Percentiles rank a stretch among this genome's conserved stretches.
These are phyloP conservation scores for Syrrhaptes paradoxus DNA, from an alignment of 2,113 vertebrate species.

Conservation along the genomic window DNA sequence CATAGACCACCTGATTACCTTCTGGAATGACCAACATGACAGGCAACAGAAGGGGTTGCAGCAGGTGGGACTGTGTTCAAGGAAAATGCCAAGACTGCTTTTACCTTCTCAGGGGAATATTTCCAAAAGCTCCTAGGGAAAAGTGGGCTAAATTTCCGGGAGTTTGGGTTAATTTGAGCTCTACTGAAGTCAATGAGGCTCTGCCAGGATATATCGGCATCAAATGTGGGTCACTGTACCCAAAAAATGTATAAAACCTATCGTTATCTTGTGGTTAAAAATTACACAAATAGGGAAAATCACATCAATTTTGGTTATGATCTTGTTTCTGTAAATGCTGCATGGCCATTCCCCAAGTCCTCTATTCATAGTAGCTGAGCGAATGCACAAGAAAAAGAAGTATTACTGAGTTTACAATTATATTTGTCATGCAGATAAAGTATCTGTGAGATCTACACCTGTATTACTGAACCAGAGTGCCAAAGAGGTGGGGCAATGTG, in stretches of 20 bases:
- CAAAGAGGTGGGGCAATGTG: not conserved
- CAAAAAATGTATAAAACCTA: not conserved
- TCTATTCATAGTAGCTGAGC: not conserved
- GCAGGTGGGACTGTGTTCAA: not conserved
- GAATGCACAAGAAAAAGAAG: not conserved
- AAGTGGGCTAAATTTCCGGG: not conserved
- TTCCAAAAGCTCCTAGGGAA: not conserved
- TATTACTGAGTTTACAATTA: not conserved
- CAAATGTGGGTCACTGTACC: not conserved
- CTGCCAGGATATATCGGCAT: not conserved
- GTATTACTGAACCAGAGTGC: not conserved
- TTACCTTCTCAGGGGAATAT: not conserved
- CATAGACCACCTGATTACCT: slow-evolving; percentile 40
- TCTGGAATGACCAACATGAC: not conserved
- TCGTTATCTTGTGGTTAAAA: not conserved
- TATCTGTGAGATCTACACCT: not conserved
- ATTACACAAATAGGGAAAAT: not conserved
- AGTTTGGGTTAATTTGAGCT: not conserved
- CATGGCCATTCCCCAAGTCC: not conserved
- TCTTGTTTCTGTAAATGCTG: not conserved
- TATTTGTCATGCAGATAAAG: not conserved
- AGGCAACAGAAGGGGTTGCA: not conserved
- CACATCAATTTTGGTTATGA: not conserved
- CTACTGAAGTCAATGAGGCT: not conserved
- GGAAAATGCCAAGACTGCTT: not conserved